Conservation (phyloP, 2,888 invertebrate genomes). For the Drosophila percnosoma region DNA sequence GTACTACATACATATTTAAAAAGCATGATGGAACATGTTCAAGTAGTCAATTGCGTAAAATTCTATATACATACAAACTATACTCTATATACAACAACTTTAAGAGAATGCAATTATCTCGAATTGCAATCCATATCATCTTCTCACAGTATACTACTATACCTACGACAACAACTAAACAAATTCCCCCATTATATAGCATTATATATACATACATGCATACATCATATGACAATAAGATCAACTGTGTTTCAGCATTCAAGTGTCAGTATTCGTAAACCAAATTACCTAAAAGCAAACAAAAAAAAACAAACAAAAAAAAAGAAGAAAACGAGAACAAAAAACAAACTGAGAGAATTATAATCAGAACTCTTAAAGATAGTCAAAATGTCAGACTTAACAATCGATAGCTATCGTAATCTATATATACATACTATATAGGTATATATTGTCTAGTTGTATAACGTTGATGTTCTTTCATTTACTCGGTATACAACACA, state of each 20-base stretch:
- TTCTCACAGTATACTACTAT: conserved; percentile 38
- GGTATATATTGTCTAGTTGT: conserved; percentile 55
- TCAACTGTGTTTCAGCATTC: conserved; percentile 82
- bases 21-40: conserved; percentile 74
- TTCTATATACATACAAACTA: conserved; percentile 38
- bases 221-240: conserved; percentile 83
- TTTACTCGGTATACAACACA: conserved; percentile 44
- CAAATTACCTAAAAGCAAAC: conserved; percentile 70
- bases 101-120: conserved; percentile 50
- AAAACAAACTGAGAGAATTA: conserved; percentile 26
- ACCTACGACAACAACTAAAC: neutral
- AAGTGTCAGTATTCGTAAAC: conserved; percentile 80
- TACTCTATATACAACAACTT: conserved; percentile 29
- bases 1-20: conserved; percentile 48
- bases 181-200: conserved; percentile 33
- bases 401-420: conserved; percentile 58
- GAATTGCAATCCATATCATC: conserved; percentile 57
- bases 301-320: neutral
- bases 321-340: neutral
- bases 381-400: conserved; percentile 37
- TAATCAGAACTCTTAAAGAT: conserved; percentile 41
- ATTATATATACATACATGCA: conserved; percentile 48
- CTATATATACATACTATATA: conserved; percentile 40
- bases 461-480: conserved; percentile 63
- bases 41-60: conserved; percentile 72